A percentile compares a stretch with the other conserved stretches of the same genome.
Conservation (phyloP, 1,140 invertebrate genomes). For the Monochamus saltuarius region DNA sequence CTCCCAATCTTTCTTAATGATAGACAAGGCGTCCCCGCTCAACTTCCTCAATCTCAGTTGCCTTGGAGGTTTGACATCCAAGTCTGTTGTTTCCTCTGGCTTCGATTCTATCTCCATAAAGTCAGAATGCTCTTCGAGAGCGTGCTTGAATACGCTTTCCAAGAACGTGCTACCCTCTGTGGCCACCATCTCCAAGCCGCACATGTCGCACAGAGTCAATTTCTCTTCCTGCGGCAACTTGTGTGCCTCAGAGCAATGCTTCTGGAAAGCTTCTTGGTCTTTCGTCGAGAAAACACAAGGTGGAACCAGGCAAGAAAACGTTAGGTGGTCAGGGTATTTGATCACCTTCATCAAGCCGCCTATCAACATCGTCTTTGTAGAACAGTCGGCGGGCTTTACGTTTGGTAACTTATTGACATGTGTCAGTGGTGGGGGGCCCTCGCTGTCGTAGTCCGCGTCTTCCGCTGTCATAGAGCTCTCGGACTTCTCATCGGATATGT, state of each 20-base stretch:
- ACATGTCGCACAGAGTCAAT: constrained; percentile 25
- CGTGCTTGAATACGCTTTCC: constrained; percentile 33
- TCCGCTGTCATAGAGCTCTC: background rate
- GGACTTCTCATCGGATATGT: background rate
- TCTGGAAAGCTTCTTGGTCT: constrained; percentile 29
- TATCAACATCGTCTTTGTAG: constrained; percentile 12
- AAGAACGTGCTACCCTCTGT: constrained; percentile 22
- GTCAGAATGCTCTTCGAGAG: constrained; percentile 28
- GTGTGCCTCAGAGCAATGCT: constrained; percentile 40
- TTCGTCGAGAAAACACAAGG: constrained; percentile 39
- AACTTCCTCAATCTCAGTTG: constrained; percentile 31
- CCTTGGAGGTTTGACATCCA: constrained; percentile 2
- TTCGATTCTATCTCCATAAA: constrained; percentile 7
- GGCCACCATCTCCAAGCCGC: constrained; percentile 18
- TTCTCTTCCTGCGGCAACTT: background rate
- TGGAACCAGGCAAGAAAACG: constrained; percentile 38
- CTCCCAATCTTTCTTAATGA: constrained; percentile 22
- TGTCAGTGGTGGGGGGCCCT: constrained; percentile 25
- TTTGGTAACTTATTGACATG: constrained; percentile 13
- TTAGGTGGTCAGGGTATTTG: constrained; percentile 22
- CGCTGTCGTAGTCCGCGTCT: background rate
- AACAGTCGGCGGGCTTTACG: background rate
- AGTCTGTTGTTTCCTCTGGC: background rate
- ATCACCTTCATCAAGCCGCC: constrained; percentile 33
- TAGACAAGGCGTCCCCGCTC: constrained; percentile 41